Percentiles rank a stretch among this genome's conserved stretches.
These are phyloP conservation scores for Aegotheles bennettii DNA, from an alignment of 2,113 vertebrate genomes.

Conservation along the genomic window DNA sequence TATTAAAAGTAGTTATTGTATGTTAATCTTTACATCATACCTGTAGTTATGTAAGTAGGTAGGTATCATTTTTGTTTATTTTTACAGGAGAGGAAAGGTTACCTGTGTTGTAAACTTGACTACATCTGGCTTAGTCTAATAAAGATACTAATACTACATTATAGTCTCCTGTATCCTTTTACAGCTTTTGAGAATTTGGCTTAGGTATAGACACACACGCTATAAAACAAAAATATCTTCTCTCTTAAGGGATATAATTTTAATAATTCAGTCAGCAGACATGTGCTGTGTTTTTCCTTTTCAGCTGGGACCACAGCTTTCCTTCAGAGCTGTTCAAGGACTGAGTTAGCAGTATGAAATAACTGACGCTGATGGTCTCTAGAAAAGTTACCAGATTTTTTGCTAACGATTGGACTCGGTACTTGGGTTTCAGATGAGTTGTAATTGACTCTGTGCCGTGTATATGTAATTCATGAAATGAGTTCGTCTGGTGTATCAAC, in stretches of 20 bases:
- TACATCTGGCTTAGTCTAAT: neutral
- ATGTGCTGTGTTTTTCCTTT: neutral
- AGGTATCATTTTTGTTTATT: neutral
- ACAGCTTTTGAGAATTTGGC: slow-evolving; percentile 8
- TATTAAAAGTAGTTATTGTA: neutral
- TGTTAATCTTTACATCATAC: neutral
- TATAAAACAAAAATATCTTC: neutral
- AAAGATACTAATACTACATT: neutral
- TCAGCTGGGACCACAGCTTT: neutral
- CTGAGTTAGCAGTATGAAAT: neutral
- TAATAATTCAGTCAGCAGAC: slow-evolving; percentile 25
- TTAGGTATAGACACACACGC: neutral
- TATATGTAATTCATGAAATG: neutral
- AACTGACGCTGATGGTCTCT: neutral
- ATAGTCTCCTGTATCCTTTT: neutral
- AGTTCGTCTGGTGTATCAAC: neutral
- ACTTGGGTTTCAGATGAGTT: neutral
- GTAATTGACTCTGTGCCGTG: neutral
- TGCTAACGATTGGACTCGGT: neutral
- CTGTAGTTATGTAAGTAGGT: neutral
- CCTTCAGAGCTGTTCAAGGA: neutral
- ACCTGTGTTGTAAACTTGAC: neutral
- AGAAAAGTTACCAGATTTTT: neutral
- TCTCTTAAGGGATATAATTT: neutral
- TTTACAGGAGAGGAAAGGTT: neutral